These are phyloP conservation scores for Dynastes maya DNA, from an alignment of 2,888 invertebrate genomes.

Conservation along the genomic window DNA sequence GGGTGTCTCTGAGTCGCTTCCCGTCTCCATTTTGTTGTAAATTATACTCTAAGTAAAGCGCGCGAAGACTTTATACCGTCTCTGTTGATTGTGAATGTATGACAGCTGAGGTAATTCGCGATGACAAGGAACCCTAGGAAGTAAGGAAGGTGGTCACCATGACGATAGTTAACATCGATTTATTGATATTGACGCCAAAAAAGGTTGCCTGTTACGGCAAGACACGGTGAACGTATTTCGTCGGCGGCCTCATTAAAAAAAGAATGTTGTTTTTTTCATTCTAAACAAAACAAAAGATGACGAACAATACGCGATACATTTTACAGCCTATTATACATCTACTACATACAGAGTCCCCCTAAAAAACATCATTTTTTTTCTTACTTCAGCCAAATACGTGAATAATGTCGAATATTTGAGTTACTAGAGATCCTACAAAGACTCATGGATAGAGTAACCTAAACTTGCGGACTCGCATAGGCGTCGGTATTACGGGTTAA, in stretches of 20 bases:
- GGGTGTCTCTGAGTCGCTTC: conserved; percentile 21
- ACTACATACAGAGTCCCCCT: too few species aligned
- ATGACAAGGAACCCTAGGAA: conserved; percentile 3
- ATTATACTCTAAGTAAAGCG: neutral
- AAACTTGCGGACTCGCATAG: too few species aligned
- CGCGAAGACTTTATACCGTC: conserved; percentile 9
- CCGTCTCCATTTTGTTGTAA: conserved; percentile 20
- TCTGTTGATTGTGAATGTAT: conserved; percentile 15
- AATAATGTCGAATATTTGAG: too few species aligned
- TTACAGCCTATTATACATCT: too few species aligned
- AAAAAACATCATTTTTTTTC: too few species aligned
- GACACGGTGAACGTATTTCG: conserved; percentile 14
- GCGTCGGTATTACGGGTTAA: too few species aligned
- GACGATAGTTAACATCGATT: conserved; percentile 42
- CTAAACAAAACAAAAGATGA: too few species aligned
- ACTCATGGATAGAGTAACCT: too few species aligned
- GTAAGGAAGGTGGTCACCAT: conserved; percentile 33
- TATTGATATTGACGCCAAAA: conserved; percentile 28
- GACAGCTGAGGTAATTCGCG: conserved; percentile 31
- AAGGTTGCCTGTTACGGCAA: conserved; percentile 33
- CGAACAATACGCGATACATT: too few species aligned
- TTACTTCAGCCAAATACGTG: too few species aligned
- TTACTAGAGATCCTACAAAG: too few species aligned
- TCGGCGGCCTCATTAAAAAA: neutral
- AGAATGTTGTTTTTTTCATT: neutral